Percentiles rank a stretch among this genome's conserved stretches.
phyloP scores from a whole-genome alignment of 2,797 vertebrate genomes.

The Bryconaethiops microstoma region DNA sequence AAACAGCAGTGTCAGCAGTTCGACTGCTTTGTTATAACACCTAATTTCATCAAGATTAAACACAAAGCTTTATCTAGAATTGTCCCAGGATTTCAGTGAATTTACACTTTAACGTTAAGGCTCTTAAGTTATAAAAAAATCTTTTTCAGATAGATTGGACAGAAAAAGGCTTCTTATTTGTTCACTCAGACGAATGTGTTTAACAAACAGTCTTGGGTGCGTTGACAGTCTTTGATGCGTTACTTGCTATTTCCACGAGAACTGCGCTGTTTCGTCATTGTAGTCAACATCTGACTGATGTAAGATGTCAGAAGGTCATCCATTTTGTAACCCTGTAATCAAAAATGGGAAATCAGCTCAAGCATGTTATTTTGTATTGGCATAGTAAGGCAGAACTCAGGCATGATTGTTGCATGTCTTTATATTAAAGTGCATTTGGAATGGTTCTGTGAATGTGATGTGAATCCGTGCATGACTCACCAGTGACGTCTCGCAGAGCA shows the following conservation, averaged over 20 bases:
- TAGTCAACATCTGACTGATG: conserved; percentile 98
- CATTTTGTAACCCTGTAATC: conserved; percentile 96
- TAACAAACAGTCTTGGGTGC: not conserved
- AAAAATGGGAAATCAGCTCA: not conserved
- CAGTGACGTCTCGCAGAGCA: conserved; percentile 96
- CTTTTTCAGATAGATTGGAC: conserved; percentile 29
- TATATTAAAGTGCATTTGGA: not conserved
- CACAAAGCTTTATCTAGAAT: not conserved
- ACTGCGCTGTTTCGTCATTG: conserved; percentile 92
- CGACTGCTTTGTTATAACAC: not conserved
- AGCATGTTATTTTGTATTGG: not conserved
- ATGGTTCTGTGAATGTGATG: not conserved
- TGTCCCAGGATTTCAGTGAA: not conserved
- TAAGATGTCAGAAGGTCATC: conserved; percentile 97
- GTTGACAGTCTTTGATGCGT: conserved; percentile 65
- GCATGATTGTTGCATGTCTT: not conserved
- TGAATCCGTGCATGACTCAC: conserved; percentile 66
- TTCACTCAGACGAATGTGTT: not conserved
- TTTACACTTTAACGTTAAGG: conserved; percentile 37
- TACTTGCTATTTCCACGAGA: conserved; percentile 87
- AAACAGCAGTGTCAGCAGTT: not conserved
- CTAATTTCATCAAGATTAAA: not conserved
- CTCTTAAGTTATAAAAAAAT: conserved; percentile 32
- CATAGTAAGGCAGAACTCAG: not conserved
- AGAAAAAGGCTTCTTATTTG: conserved; percentile 26